Base-by-base conservation (phyloP, 2,888 invertebrate genomes). In the Chymomyza procnemis region DNA sequence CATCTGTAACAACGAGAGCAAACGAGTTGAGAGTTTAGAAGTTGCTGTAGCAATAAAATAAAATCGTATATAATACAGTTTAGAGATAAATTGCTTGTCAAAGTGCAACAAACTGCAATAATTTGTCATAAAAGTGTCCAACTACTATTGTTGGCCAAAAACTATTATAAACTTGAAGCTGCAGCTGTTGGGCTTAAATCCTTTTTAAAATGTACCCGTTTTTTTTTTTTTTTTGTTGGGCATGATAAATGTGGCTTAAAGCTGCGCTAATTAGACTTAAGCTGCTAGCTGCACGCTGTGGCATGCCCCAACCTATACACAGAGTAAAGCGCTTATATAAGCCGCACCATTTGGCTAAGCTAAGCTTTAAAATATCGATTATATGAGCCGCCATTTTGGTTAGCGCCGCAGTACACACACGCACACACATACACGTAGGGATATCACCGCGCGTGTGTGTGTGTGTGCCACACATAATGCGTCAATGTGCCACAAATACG, bases 1-100 rank as follows among this genome's bases (percentile, higher is more conserved):
- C 91, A 89, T 91, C 91, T 91, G 88, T 22, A 89, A n/a, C n/a
- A 88, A 46, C 12, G 55, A n/a, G 4, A 64, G 21, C 52, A 54
- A 52, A 64, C 54, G 56, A 61, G 19, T n/a, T n/a, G 34, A 62
- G 60, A 16, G 6, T 16, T 19, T n/a, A 47, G 12, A 55, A 19
- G 18, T 30, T 48, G 16, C n/a, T 30, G 30, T 21, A 54, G 34
- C 56, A 26, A 26, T 5, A 46, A 66, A 60, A 57, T 56, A 60
- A 67, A 66, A n/a, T n/a, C n/a, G n/a, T n/a, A n/a, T n/a, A n/a
- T n/a, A n/a, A 66, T 67, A 41, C 69, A 64, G 64, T 74, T 74
- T 73, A 14, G 9, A 61, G 65, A 50, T 58, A 69, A 76, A 70
- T 56, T 64, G 69, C 68, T 66, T 63, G 67, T 67, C 64, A 67